A percentile compares a stretch with the other conserved stretches of the same genome.
Evolutionary conservation across 2,888 invertebrate genomes (phyloP).

Genomic region (Dolomedes plantarius): DNA sequence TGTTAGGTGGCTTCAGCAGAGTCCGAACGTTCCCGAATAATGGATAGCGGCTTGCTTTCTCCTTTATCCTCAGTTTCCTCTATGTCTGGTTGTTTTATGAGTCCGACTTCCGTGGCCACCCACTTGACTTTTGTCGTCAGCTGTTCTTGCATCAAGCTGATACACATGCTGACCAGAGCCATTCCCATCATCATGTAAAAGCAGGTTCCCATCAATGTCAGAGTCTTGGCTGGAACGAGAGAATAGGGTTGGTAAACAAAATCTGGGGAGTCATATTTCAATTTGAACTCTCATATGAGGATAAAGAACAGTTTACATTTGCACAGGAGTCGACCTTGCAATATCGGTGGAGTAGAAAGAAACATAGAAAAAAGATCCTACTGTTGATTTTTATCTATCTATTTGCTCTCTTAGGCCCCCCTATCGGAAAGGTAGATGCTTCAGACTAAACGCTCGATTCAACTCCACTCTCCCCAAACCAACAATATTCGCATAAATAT

Average conservation of each 20-base stretch:
- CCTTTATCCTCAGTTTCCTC: constrained; percentile 62
- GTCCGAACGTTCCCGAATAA: constrained; percentile 16
- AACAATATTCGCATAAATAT: too few species aligned
- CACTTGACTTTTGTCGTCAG: constrained; percentile 75
- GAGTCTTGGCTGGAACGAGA: constrained; percentile 37
- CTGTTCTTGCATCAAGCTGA: constrained; percentile 78
- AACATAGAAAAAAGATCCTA: too few species aligned
- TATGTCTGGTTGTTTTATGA: constrained; percentile 74
- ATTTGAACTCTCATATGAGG: too few species aligned
- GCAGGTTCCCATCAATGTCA: constrained; percentile 74
- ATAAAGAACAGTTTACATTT: neutral
- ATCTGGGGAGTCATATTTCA: too few species aligned
- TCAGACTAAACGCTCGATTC: too few species aligned
- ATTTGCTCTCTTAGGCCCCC: too few species aligned
- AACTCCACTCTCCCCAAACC: too few species aligned
- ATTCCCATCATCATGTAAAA: constrained; percentile 77
- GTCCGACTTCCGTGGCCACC: constrained; percentile 76
- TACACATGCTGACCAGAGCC: constrained; percentile 78
- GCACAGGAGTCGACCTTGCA: neutral
- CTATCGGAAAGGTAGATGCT: too few species aligned
- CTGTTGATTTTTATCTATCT: too few species aligned
- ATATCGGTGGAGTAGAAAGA: too few species aligned
- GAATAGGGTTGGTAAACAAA: too few species aligned
- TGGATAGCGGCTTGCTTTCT: constrained; percentile 30
- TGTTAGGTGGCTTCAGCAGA: too few species aligned